Evolutionary conservation across 2,797 vertebrate species (phyloP).

Genomic region (Odontamblyopus rebecca): DNA sequence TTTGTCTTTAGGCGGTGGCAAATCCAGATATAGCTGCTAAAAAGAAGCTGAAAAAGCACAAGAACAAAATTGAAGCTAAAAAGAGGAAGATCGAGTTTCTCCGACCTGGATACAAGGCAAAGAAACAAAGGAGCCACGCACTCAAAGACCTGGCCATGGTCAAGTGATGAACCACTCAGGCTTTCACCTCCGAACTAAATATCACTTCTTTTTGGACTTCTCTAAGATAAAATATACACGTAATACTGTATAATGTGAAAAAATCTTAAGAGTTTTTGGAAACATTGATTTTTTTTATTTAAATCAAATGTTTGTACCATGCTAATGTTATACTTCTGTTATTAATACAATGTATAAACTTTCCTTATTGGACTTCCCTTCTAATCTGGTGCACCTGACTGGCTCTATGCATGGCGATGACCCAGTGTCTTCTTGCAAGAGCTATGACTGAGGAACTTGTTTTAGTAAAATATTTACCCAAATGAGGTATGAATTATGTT

Average conservation of each 20-base stretch:
- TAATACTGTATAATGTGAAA: background rate
- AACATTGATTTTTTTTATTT: too few species aligned
- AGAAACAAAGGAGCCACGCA: constrained; percentile 80
- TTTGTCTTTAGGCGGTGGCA: constrained; percentile 82
- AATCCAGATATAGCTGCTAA: constrained; percentile 94
- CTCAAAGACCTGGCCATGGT: constrained; percentile 91
- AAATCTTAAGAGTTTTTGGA: background rate
- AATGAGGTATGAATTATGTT: too few species aligned
- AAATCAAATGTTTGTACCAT: too few species aligned
- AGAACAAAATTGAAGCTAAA: constrained; percentile 90
- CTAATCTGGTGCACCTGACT: too few species aligned
- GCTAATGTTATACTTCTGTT: background rate
- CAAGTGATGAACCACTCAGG: constrained; percentile 67
- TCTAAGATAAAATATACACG: background rate
- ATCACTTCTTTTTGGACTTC: background rate
- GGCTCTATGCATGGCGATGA: too few species aligned
- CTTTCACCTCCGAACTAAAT: too few species aligned
- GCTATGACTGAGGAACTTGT: too few species aligned
- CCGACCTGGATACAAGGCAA: constrained; percentile 87
- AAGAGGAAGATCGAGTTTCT: constrained; percentile 94
- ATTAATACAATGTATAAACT: background rate
- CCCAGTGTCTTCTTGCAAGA: too few species aligned
- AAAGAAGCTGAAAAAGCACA: constrained; percentile 95
- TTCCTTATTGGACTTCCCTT: too few species aligned
- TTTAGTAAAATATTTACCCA: too few species aligned